These are phyloP conservation scores for Lophotriccus pileatus DNA, from an alignment of 2,797 vertebrate species.

Conservation along the genomic window DNA sequence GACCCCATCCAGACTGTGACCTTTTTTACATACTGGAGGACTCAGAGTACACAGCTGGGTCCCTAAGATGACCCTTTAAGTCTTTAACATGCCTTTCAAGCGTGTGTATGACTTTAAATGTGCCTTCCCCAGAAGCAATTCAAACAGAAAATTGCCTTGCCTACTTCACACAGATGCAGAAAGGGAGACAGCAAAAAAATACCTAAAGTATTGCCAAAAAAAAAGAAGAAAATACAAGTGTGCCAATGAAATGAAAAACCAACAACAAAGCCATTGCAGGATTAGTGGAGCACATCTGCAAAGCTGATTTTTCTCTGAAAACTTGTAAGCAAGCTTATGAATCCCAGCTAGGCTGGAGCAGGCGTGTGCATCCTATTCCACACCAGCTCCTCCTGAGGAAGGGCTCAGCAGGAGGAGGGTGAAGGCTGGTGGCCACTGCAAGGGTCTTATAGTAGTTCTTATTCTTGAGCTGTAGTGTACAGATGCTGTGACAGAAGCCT, in stretches of 20 bases:
- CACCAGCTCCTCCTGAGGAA: neutral
- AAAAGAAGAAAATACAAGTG: neutral
- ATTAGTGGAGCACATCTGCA: neutral
- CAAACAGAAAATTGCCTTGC: conserved; percentile 40
- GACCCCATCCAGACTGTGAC: neutral
- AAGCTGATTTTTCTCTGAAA: neutral
- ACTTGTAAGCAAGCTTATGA: neutral
- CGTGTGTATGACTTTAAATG: neutral
- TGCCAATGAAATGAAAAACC: neutral
- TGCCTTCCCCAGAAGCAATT: conserved; percentile 28
- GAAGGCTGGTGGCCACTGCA: neutral
- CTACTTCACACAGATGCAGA: neutral
- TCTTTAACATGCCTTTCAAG: neutral
- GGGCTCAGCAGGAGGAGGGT: neutral
- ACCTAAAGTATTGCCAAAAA: neutral
- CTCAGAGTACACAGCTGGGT: neutral
- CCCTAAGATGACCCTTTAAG: neutral
- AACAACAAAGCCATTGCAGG: neutral
- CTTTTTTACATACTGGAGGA: neutral
- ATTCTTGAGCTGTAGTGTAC: neutral
- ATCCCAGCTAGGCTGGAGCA: neutral
- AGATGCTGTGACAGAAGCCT: neutral
- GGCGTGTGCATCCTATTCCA: neutral
- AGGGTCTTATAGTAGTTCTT: neutral
- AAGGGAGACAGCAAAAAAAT: neutral